A percentile compares a stretch with the other conserved stretches of the same genome.
These are phyloP conservation scores for Bursaphelenchus okinawaensis DNA, from an alignment of 2,888 invertebrate genomes.

Conservation along the genomic window DNA sequence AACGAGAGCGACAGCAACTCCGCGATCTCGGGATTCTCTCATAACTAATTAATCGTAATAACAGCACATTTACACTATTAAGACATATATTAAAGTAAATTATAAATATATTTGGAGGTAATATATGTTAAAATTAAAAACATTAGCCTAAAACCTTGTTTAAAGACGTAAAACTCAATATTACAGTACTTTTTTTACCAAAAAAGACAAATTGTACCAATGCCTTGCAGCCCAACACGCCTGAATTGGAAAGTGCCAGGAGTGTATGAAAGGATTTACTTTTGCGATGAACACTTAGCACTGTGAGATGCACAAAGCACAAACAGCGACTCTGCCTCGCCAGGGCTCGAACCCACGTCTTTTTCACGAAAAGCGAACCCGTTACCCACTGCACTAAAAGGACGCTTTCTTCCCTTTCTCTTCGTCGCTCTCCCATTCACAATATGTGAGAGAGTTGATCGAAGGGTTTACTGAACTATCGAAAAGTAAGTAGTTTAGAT, in stretches of 20 bases:
- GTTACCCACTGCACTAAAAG: not conserved
- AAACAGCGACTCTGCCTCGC: slow-evolving; percentile 8
- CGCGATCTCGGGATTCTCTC: slow-evolving; percentile 29
- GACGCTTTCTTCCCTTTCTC: not conserved
- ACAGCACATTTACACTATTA: slow-evolving; percentile 12
- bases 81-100: not conserved
- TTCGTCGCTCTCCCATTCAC: too few species aligned
- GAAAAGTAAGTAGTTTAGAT: too few species aligned
- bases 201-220: slow-evolving; percentile 9
- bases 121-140: too few species aligned
- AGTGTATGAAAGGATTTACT: slow-evolving; percentile 8
- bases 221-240: slow-evolving; percentile 2
- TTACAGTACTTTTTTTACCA: too few species aligned
- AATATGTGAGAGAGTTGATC: too few species aligned
- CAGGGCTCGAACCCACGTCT: not conserved
- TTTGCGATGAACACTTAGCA: slow-evolving; percentile 11
- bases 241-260: not conserved
- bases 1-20: slow-evolving; percentile 30
- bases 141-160: too few species aligned
- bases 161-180: too few species aligned
- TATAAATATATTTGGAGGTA: too few species aligned
- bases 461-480: too few species aligned
- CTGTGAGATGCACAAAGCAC: not conserved
- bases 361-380: not conserved
- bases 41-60: not conserved